phyloP scores from a whole-genome alignment of 1,140 invertebrate genomes.

The Thrips palmi region DNA sequence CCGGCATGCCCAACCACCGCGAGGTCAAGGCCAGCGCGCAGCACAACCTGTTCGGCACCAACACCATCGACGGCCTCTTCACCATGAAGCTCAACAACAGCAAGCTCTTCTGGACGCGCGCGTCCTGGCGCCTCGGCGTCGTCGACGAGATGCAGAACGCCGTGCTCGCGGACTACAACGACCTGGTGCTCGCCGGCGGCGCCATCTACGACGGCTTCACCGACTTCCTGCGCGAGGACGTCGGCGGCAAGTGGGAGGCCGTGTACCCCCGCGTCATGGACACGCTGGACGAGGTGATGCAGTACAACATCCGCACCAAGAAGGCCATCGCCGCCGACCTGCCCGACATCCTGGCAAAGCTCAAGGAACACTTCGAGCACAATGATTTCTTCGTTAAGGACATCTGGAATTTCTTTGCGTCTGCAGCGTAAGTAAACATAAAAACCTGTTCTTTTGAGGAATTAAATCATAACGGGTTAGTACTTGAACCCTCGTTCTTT shows the following conservation, averaged over 20 bases:
- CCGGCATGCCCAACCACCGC: not conserved
- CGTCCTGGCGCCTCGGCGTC: constrained; percentile 4
- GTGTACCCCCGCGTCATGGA: constrained; percentile 1
- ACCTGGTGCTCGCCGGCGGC: constrained; percentile 1
- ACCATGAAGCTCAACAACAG: constrained; percentile 7
- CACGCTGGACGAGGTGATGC: not conserved
- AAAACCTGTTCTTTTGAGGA: not conserved
- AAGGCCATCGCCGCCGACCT: constrained; percentile 3
- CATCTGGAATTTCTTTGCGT: not conserved
- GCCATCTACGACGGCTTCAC: not conserved
- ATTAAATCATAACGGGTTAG: not conserved
- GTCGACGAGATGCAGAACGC: constrained; percentile 1
- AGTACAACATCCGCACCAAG: not conserved
- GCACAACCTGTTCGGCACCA: constrained; percentile 1
- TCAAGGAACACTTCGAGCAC: constrained; percentile 3
- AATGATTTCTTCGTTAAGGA: constrained; percentile 10
- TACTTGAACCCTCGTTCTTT: not conserved
- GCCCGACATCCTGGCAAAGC: not conserved
- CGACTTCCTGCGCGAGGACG: constrained; percentile 7
- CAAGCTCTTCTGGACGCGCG: constrained; percentile 6
- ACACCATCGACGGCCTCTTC: not conserved
- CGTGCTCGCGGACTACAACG: constrained; percentile 5
- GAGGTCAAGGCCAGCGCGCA: not conserved
- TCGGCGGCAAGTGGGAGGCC: not conserved
- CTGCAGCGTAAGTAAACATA: constrained; percentile 9